Evolutionary conservation across 2,797 vertebrate species (phyloP).

Genomic region (Thaleichthys pacificus): DNA sequence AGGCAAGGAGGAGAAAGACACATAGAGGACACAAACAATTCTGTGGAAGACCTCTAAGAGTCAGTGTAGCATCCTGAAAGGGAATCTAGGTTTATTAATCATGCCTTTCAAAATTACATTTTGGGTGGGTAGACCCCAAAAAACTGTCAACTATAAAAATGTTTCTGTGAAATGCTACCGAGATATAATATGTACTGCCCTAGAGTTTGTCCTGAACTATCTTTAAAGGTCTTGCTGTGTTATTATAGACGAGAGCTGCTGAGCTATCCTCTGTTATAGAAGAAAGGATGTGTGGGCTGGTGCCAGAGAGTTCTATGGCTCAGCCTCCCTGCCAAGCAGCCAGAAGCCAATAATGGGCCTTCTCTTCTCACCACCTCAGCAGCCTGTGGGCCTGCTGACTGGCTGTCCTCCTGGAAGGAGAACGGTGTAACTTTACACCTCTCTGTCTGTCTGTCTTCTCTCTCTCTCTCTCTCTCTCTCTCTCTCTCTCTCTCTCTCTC

Average conservation of each 20-base stretch:
- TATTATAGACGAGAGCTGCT: not conserved
- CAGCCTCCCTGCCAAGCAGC: not conserved
- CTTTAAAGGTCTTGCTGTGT: not conserved
- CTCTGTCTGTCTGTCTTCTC: conserved; percentile 29
- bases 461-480: conserved; percentile 15
- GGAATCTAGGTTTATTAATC: not conserved
- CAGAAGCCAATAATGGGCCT: conserved; percentile 3
- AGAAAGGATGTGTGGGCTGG: not conserved
- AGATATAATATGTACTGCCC: not conserved
- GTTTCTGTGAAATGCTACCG: not conserved
- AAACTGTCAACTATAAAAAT: not conserved
- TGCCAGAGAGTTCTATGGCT: conserved; percentile 5
- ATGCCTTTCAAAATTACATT: not conserved
- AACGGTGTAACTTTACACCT: conserved; percentile 6
- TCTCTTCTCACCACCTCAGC: conserved; percentile 6
- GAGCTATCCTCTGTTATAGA: not conserved
- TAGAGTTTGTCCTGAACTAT: not conserved
- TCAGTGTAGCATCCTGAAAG: not conserved
- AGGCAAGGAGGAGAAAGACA: not conserved
- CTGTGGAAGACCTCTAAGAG: not conserved
- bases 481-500: conserved; percentile 37
- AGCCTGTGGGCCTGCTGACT: not conserved
- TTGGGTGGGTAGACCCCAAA: no score
- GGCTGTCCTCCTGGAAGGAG: conserved; percentile 8
- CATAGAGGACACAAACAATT: no score